Conservation (phyloP, 2,797 vertebrate genomes). For the Yasuhikotakia modesta region DNA sequence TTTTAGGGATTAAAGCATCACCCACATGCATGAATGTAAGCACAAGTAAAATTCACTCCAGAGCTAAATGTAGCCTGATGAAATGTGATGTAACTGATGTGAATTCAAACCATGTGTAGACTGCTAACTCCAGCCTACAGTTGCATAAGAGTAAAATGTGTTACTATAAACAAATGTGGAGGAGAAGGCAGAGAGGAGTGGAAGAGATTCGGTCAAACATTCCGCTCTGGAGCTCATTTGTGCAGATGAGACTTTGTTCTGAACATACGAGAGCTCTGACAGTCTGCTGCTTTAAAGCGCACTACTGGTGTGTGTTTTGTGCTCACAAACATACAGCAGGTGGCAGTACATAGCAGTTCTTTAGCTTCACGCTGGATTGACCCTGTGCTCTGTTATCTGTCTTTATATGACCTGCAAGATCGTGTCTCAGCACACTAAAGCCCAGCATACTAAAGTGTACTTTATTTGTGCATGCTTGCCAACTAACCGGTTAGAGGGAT, state of each 20-base stretch:
- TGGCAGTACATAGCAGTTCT: slow-evolving; percentile 12
- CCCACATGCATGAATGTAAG: background rate
- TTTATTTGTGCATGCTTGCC: background rate
- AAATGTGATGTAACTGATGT: background rate
- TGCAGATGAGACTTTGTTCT: background rate
- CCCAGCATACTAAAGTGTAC: background rate
- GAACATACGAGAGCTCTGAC: background rate
- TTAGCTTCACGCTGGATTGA: background rate
- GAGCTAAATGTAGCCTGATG: background rate
- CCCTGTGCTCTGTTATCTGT: background rate
- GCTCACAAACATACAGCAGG: slow-evolving; percentile 16
- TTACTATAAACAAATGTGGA: slow-evolving; percentile 5
- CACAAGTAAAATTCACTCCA: background rate
- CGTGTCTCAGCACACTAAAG: background rate
- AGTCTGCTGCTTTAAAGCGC: background rate
- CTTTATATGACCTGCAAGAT: slow-evolving; percentile 4
- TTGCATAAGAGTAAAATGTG: slow-evolving; percentile 1
- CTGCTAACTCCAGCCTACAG: slow-evolving; percentile 14
- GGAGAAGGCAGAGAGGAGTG: background rate
- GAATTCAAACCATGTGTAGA: slow-evolving; percentile 9
- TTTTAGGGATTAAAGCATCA: background rate
- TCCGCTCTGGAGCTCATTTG: background rate
- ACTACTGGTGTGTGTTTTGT: background rate
- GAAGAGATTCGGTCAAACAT: background rate
- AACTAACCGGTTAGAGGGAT: background rate